These are phyloP conservation scores for Acrobasis consociella DNA, from an alignment of 2,888 invertebrate genomes.

Conservation along the genomic window DNA sequence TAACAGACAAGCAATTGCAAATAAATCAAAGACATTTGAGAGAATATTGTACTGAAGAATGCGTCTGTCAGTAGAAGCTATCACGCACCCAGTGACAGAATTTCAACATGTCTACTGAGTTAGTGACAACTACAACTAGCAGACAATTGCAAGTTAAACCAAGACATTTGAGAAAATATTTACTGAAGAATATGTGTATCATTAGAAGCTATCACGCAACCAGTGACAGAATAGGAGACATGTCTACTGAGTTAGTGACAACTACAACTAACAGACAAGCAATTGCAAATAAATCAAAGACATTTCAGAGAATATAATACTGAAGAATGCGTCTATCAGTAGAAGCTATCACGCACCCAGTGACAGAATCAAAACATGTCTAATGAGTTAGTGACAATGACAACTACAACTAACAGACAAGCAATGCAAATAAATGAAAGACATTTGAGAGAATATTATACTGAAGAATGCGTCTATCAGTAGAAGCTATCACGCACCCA, in stretches of 20 bases:
- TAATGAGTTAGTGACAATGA: not conserved
- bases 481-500: not conserved
- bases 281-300: not conserved
- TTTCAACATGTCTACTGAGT: no score
- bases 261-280: not conserved
- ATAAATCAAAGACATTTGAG: conserved; percentile 4
- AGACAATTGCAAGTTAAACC: no score
- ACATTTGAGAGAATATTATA: not conserved
- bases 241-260: not conserved
- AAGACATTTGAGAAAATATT: not conserved
- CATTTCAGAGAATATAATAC: not conserved
- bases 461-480: not conserved
- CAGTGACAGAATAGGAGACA: not conserved
- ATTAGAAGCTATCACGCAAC: not conserved
- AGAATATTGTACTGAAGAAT: conserved; percentile 28
- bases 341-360: not conserved
- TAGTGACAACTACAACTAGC: no score
- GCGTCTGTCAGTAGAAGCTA: conserved; percentile 28
- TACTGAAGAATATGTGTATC: not conserved
- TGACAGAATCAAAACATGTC: not conserved
- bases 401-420: not conserved
- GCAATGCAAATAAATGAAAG: not conserved
- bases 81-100: no score
- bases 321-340: not conserved
- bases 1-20: no score